Conservation (phyloP, 2,113 vertebrate genomes). For the Phocoena phocoena region DNA sequence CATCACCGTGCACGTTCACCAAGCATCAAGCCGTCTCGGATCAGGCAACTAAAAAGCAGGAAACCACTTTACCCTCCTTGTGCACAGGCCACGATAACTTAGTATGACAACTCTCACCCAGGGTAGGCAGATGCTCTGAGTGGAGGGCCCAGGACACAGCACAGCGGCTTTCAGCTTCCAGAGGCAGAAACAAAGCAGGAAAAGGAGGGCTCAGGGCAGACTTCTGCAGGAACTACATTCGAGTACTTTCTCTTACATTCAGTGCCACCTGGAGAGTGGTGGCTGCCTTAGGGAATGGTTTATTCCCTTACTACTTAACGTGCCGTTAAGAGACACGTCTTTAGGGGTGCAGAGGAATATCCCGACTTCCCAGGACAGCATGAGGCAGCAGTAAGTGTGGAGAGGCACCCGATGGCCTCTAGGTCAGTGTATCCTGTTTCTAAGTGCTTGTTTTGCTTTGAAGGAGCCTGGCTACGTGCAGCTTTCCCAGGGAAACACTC, state of each 20-base stretch:
- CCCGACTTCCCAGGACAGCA: fast-evolving
- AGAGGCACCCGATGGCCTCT: fast-evolving
- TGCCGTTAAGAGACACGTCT: fast-evolving
- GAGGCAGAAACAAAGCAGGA: neutral
- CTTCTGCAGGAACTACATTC: fast-evolving
- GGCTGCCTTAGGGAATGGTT: fast-evolving
- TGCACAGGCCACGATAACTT: fast-evolving
- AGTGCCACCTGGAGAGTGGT: fast-evolving
- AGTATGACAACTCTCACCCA: neutral
- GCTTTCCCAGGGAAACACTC: neutral
- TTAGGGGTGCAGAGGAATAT: fast-evolving
- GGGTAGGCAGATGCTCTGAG: fast-evolving
- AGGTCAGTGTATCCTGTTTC: neutral
- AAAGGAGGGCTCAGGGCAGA: no score
- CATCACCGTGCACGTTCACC: neutral
- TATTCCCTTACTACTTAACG: fast-evolving
- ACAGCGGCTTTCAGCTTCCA: neutral
- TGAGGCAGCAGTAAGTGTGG: fast-evolving
- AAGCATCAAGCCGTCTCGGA: neutral
- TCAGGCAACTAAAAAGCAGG: neutral
- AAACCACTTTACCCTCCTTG: fast-evolving
- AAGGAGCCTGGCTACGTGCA: neutral
- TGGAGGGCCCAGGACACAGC: neutral
- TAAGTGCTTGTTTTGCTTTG: fast-evolving
- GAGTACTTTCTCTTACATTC: neutral